Conservation (phyloP, 2,113 vertebrate species). For the Silurus asotus region DNA sequence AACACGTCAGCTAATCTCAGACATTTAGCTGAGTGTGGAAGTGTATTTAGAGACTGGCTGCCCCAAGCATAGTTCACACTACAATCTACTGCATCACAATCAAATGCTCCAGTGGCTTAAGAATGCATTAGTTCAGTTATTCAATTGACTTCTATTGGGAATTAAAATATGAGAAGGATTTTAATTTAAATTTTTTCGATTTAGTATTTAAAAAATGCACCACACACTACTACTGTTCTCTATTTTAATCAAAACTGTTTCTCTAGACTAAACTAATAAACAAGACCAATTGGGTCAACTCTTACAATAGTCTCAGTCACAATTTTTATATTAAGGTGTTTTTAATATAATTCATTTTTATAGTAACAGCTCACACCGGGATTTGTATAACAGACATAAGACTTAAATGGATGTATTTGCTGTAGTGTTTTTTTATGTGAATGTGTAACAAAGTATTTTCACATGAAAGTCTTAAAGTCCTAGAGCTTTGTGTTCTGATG, state of each 20-base stretch:
- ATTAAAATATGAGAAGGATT: background rate
- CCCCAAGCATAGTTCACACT: slow-evolving; percentile 13
- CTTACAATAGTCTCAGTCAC: background rate
- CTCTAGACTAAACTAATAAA: background rate
- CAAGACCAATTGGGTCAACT: background rate
- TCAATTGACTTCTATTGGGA: background rate
- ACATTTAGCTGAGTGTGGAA: slow-evolving; percentile 37
- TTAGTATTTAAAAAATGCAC: background rate
- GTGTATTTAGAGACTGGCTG: slow-evolving; percentile 18
- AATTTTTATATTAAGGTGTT: background rate
- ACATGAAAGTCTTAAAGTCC: background rate
- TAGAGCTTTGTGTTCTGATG: background rate
- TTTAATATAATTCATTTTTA: background rate
- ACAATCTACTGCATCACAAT: background rate
- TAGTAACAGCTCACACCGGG: background rate
- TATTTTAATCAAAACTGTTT: background rate
- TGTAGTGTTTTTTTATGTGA: background rate
- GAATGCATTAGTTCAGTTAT: background rate
- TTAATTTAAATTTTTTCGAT: background rate
- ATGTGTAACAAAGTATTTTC: background rate
- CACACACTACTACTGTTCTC: background rate
- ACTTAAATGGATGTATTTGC: background rate
- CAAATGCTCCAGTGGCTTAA: slow-evolving; percentile 16
- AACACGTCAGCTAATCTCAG: slow-evolving; percentile 18
- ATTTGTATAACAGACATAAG: background rate